Base-by-base conservation (phyloP, 2,888 invertebrate species). In the Mythimna ferrago region DNA sequence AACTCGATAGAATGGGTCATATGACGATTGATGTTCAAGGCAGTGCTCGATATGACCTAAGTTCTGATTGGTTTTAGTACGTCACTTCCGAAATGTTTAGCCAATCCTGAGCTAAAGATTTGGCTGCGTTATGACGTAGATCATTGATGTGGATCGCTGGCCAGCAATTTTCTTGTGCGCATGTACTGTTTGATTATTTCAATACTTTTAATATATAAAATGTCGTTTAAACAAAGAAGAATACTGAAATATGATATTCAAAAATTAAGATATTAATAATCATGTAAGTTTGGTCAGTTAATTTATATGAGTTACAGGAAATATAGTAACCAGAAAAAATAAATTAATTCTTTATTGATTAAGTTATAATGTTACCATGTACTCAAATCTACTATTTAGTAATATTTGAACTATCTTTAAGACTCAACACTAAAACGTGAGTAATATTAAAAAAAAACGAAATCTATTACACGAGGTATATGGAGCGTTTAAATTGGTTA, bases 1-100 rank as follows among this genome's bases (percentile, higher is more conserved):
- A 96, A 95, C 95, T 95, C 96, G 94, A 94, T 92, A 94, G 96
- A 97, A 97, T 97, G 97, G 97, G 98, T 98, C 98, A 98, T 98
- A 98, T 98, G 98, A 98, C 97, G 97, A 97, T 94, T 95, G 95
- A 95, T 94, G 95, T 95, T 94, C 95, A 95, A 94, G 95, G 93
- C 93, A 95, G 93, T 92, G 93, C 94, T 96, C 95, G 94, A 96
- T 96, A 94, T 95, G 95, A 93, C 92, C 92, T 88, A 92, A 92
- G 89, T 91, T 95, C 89, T 96, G 93, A 97, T 97, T 97, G 97
- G 97, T 91, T 92, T 89, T 86, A 84, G 84, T 89, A 92, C 94
- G 93, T 92, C 89, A 94, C 92, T 94, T 95, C 95, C 94, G 94
- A 93, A 93, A 92, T 92, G 90, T 91, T 87, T 90, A 87, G 90